Evolutionary conservation across 2,113 vertebrate genomes (phyloP).

Genomic region (Microtus ochrogaster): DNA sequence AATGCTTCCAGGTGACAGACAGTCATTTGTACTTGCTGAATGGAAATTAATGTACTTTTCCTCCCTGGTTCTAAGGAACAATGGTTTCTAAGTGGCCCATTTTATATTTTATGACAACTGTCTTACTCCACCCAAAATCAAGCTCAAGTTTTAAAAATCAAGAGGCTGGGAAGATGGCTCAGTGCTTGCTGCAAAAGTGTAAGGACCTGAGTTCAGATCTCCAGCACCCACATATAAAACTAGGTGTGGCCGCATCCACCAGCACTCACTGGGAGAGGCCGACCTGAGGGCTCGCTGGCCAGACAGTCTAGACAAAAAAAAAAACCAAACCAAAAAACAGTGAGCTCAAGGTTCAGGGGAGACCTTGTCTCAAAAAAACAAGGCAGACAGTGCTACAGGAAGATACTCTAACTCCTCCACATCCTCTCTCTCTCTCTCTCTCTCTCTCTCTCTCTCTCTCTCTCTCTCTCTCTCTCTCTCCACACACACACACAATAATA

Average conservation of each 20-base stretch:
- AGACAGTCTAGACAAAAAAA: background rate
- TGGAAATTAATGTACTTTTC: background rate
- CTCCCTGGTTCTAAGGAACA: background rate
- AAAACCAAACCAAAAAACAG: background rate
- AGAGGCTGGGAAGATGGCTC: background rate
- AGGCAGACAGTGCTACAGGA: background rate
- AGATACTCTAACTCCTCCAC: background rate
- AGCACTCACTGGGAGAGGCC: background rate
- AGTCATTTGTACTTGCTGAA: background rate
- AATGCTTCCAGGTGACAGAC: background rate
- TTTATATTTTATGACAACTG: background rate
- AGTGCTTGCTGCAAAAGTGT: background rate
- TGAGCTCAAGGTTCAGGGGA: background rate
- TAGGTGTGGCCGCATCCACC: background rate
- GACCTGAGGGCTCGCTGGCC: background rate
- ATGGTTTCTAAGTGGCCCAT: background rate
- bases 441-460: too few species aligned
- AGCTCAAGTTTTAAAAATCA: slow-evolving; percentile 46
- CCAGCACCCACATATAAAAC: background rate
- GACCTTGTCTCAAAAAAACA: background rate
- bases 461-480: too few species aligned
- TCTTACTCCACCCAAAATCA: background rate
- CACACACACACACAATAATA: background rate
- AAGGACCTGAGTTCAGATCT: background rate
- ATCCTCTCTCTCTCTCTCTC: background rate